Conservation (phyloP, 2,888 invertebrate genomes). For the Polietes domitor region DNA sequence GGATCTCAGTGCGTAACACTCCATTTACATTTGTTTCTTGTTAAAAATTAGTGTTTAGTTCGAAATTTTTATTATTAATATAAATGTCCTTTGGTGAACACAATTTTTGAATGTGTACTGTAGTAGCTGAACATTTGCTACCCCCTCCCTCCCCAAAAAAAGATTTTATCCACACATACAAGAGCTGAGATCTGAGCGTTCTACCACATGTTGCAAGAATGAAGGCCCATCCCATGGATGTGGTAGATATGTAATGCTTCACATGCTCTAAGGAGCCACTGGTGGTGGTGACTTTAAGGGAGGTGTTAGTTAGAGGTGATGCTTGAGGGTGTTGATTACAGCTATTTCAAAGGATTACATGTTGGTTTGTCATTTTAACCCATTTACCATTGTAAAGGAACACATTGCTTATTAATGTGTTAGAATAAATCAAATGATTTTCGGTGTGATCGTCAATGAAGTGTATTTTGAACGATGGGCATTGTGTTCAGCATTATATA, state of each 20-base stretch:
- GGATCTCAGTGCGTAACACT: constrained; percentile 38
- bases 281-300: neutral
- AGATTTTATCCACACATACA: constrained; percentile 5
- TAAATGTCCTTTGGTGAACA: constrained; percentile 51
- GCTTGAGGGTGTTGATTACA: constrained; percentile 51
- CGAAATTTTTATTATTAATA: constrained; percentile 61
- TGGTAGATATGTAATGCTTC: constrained; percentile 3
- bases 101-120: constrained; percentile 42
- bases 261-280: constrained; percentile 15
- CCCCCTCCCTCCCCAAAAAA: constrained; percentile 40
- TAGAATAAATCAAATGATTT: constrained; percentile 30
- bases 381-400: constrained; percentile 39
- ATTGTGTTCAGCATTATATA: too few relatives aligned
- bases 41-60: constrained; percentile 68
- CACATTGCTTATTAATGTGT: constrained; percentile 30
- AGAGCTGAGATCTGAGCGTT: constrained; percentile 16
- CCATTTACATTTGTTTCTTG: constrained; percentile 67
- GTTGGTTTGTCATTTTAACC: constrained; percentile 43
- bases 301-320: constrained; percentile 51
- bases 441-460: too few relatives aligned
- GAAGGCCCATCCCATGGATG: neutral
- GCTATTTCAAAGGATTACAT: constrained; percentile 51
- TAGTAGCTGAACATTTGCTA: constrained; percentile 33
- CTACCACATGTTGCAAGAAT: constrained; percentile 42
- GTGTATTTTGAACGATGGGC: too few relatives aligned